These are phyloP conservation scores for Zootoca vivipara DNA, from an alignment of 2,113 vertebrate species.

Conservation along the genomic window DNA sequence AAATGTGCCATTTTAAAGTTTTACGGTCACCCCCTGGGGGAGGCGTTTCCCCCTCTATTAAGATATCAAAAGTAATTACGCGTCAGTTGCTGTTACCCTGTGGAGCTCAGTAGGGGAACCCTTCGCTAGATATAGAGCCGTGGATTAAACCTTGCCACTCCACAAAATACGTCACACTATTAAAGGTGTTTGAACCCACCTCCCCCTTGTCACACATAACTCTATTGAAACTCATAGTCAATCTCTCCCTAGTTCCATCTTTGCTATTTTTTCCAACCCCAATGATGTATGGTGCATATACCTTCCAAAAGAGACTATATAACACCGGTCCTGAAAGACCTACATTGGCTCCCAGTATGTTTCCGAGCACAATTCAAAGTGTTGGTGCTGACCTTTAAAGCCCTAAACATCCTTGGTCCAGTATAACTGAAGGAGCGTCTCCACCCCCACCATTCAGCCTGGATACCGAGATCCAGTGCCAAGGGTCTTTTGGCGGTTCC, in stretches of 20 bases:
- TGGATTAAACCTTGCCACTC: constrained; percentile 6
- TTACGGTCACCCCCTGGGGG: constrained; percentile 35
- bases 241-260: neutral
- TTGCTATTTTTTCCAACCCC: neutral
- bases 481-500: too few relatives aligned
- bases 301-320: neutral
- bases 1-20: constrained; percentile 70
- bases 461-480: too few relatives aligned
- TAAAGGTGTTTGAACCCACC: neutral
- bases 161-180: neutral
- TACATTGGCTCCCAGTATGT: too few relatives aligned
- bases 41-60: neutral
- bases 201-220: neutral
- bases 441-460: too few relatives aligned
- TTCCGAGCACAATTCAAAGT: too few relatives aligned
- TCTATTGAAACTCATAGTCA: neutral
- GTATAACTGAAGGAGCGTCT: too few relatives aligned
- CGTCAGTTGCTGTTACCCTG: neutral
- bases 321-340: too few relatives aligned
- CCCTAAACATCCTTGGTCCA: too few relatives aligned
- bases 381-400: too few relatives aligned
- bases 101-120: constrained; percentile 14
- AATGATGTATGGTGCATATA: neutral
- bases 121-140: constrained; percentile 8
- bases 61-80: constrained; percentile 29